phyloP scores from a whole-genome alignment of 2,797 vertebrate genomes.

The Bradypus variegatus region DNA sequence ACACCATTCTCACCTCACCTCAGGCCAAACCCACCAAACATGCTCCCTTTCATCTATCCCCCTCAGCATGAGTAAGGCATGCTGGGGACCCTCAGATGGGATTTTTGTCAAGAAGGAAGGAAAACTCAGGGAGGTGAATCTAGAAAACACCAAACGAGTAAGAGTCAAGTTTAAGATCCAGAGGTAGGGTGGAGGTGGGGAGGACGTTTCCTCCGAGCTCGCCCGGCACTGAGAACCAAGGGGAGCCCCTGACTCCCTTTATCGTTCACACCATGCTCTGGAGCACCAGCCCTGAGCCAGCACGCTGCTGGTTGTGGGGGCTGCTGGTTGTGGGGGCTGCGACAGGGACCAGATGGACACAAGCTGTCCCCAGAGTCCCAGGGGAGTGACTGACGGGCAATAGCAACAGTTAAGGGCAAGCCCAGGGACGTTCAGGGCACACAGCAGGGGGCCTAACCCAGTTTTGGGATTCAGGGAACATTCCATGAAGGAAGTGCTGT shows the following conservation, averaged over 20 bases:
- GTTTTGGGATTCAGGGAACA: neutral
- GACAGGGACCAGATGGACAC: neutral
- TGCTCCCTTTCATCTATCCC: neutral
- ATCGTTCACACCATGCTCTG: fast-evolving
- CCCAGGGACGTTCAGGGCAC: neutral
- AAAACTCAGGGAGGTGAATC: neutral
- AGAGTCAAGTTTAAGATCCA: neutral
- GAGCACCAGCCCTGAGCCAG: neutral
- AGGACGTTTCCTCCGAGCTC: neutral
- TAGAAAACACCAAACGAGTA: neutral
- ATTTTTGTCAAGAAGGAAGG: neutral
- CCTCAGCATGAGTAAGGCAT: neutral
- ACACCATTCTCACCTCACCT: neutral
- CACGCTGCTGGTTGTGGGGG: neutral
- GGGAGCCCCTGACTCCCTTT: neutral
- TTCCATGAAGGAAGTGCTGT: neutral
- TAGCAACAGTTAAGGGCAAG: no score
- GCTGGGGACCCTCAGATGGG: neutral
- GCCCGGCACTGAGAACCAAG: neutral
- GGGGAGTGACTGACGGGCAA: neutral
- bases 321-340: neutral
- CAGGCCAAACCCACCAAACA: neutral
- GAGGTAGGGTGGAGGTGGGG: neutral
- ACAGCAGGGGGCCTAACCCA: neutral
- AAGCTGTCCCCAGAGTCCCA: neutral